Evolutionary conservation across 2,113 vertebrate species (phyloP).

Genomic region (Zosterops japonicus): DNA sequence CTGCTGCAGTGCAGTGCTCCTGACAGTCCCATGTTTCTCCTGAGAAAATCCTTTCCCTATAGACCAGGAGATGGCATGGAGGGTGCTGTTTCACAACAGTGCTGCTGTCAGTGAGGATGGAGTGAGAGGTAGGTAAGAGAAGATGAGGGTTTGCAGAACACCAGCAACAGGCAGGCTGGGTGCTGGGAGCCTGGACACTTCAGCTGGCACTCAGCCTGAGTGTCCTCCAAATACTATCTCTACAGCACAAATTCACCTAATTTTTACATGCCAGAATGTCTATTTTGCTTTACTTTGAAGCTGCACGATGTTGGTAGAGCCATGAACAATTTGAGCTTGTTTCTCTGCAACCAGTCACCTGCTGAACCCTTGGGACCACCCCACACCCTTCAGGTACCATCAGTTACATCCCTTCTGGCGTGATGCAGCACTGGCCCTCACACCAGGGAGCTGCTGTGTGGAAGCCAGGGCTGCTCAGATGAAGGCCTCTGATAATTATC

Average conservation of each 20-base stretch:
- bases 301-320: neutral
- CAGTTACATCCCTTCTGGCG: neutral
- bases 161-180: neutral
- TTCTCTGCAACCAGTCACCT: neutral
- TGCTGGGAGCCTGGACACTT: neutral
- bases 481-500: neutral
- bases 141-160: neutral
- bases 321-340: neutral
- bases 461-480: neutral
- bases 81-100: neutral
- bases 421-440: neutral
- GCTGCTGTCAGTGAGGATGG: rapidly evolving
- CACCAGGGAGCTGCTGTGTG: neutral
- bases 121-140: neutral
- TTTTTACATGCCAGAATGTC: neutral
- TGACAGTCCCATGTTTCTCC: neutral
- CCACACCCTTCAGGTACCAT: neutral
- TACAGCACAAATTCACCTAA: neutral
- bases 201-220: neutral
- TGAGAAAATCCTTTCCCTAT: neutral
- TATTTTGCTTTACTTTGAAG: neutral
- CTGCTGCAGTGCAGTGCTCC: neutral
- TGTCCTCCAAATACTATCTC: neutral
- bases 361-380: neutral
- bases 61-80: neutral